Evolutionary conservation across 2,888 invertebrate species (phyloP).

Genomic region (Apamea monoglypha): DNA sequence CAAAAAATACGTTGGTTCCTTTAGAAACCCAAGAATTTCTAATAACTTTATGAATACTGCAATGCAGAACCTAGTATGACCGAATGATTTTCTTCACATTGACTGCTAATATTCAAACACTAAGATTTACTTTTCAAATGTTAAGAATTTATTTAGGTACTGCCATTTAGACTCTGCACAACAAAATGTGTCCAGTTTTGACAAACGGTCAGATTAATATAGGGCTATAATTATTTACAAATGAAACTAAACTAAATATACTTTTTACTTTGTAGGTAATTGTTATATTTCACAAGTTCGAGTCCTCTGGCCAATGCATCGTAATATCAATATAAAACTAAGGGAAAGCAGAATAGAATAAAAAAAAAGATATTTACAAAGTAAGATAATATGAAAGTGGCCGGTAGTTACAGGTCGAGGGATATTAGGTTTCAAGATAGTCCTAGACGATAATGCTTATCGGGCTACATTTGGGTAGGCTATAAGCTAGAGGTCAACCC

Average conservation of each 20-base stretch:
- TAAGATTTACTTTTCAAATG: not conserved
- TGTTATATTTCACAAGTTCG: constrained; percentile 3
- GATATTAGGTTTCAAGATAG: not conserved
- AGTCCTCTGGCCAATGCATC: constrained; percentile 32
- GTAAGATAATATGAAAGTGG: not conserved
- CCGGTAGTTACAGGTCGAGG: not conserved
- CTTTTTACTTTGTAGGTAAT: constrained; percentile 11
- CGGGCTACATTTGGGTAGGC: not conserved
- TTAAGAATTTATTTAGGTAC: not conserved
- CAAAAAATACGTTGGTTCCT: not conserved
- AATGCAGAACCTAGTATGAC: not conserved
- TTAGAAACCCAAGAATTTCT: not conserved
- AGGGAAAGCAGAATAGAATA: not conserved
- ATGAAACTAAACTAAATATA: constrained; percentile 29
- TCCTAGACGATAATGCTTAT: not conserved
- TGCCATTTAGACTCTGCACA: not conserved
- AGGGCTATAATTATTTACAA: constrained; percentile 27
- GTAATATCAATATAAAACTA: not conserved
- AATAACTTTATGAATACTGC: not conserved
- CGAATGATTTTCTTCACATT: not conserved
- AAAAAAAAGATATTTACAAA: not conserved
- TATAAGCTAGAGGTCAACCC: not conserved
- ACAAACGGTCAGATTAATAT: constrained; percentile 20
- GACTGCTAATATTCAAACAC: not conserved
- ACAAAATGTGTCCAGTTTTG: constrained; percentile 31